Evolutionary conservation across 2,113 vertebrate species (phyloP), one percentile per base, ranked within the genome.

Genomic region (Potamarius usumacintae): DNA sequence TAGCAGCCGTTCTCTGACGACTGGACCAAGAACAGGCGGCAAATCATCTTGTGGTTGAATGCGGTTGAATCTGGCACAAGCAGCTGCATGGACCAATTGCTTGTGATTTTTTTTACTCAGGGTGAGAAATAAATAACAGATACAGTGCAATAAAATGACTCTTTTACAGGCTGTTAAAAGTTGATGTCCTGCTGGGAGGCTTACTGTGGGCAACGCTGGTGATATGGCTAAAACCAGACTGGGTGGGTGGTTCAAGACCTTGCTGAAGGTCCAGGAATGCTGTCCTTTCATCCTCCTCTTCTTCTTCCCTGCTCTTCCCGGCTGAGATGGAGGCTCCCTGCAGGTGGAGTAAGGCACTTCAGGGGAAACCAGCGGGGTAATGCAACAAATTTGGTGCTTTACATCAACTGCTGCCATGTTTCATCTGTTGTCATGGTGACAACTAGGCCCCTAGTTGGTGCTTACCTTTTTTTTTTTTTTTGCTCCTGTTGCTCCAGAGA

Each of bases 361-460:
- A 91, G 89, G 82, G 89, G 57, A 92, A 92, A 93, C 90, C 52
- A 50, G 80, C 86, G 63, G 89, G 91, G 84, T 85, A 90, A 91
- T 80, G 87, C 90, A 90, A 90, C 89, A 92, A 86, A 93, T 92
- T 91, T 94, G 92, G 90, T 94, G 88, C 87, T 86, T 80, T 90
- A 93, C 69, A 77, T 89, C 91, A 92, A 86, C 91, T 80, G 20
- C 88, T 85, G 90, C 85, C 76, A 62, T 91, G 92, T 94, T 95
- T 94, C 87, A 91, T 86, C 57, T 67, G 92, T 93, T 88, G 90
- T 89, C 89, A 89, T 89, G 89, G 91, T 71, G 87, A 94, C 88
- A 84, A 30, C 84, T 11, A 87, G 81, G 89, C 90, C 85, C 89
- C 88, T 85, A 85, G 87, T 69, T 63, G 42, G 48, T 83, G 84